These are phyloP conservation scores for Herpailurus yagouaroundi DNA, from an alignment of 2,113 vertebrate genomes.

Conservation along the genomic window DNA sequence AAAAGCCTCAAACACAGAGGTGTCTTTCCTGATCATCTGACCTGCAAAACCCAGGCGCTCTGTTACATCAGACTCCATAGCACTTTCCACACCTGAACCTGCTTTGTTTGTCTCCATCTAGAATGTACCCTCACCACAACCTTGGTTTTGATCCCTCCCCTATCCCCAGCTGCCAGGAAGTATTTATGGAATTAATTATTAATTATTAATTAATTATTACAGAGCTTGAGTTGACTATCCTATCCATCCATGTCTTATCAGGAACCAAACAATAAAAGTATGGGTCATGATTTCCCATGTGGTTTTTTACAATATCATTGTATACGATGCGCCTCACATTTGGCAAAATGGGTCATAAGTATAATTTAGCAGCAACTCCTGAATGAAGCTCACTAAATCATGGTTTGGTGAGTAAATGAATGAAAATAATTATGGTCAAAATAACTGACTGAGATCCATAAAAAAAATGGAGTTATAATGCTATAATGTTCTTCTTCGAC, in stretches of 20 bases:
- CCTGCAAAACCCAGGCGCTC: background rate
- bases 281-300: background rate
- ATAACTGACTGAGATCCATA: background rate
- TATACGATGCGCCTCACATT: background rate
- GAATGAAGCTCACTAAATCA: background rate
- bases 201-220: background rate
- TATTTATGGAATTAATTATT: background rate
- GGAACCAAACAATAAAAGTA: conserved; percentile 3
- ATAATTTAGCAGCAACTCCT: background rate
- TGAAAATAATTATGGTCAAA: background rate
- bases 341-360: background rate
- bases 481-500: background rate
- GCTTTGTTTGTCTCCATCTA: background rate
- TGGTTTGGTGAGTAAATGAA: background rate
- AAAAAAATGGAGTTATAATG: background rate
- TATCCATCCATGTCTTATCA: background rate
- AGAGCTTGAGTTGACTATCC: background rate
- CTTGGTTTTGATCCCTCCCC: background rate
- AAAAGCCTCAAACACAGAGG: background rate
- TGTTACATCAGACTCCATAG: background rate
- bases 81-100: background rate
- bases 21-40: background rate
- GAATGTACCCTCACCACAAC: background rate
- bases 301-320: background rate
- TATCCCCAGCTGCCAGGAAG: background rate